Percentiles rank a stretch among this genome's conserved stretches.
Conservation (phyloP, 2,113 vertebrate genomes). For the Lamprologus tigripictilis region DNA sequence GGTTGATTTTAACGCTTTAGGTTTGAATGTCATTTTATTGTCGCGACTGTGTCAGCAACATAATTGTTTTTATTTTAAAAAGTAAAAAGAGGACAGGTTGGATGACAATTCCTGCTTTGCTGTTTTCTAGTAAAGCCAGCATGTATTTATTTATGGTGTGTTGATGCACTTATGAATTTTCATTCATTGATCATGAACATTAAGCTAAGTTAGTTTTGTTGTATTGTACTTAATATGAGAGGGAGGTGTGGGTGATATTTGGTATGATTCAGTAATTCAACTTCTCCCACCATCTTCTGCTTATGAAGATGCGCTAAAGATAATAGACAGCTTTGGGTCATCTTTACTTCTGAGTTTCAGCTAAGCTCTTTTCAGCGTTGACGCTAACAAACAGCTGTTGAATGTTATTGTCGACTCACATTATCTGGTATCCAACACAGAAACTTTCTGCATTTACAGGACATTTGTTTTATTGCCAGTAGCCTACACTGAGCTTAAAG, state of each 20-base stretch:
- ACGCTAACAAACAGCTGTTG: constrained; percentile 53
- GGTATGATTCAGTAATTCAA: constrained; percentile 1
- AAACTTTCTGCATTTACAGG: constrained; percentile 1
- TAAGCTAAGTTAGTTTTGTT: constrained; percentile 22
- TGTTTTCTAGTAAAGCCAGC: constrained; percentile 20
- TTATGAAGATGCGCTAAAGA: not conserved
- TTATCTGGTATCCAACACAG: constrained; percentile 28
- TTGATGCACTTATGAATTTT: constrained; percentile 40
- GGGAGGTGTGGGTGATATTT: constrained; percentile 18
- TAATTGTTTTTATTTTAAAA: constrained; percentile 41
- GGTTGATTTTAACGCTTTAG: constrained; percentile 55
- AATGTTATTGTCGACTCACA: constrained; percentile 59
- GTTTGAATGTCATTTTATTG: constrained; percentile 71
- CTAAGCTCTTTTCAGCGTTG: constrained; percentile 24
- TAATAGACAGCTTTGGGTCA: not conserved
- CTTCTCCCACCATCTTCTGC: not conserved
- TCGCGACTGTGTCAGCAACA: constrained; percentile 33
- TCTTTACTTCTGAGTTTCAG: constrained; percentile 5
- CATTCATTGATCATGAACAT: constrained; percentile 18
- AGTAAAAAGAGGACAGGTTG: constrained; percentile 30
- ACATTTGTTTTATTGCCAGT: not conserved
- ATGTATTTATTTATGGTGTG: constrained; percentile 47
- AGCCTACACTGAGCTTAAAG: not conserved
- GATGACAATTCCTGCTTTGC: constrained; percentile 37
- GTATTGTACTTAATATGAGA: constrained; percentile 35